Conservation (phyloP, 2,113 vertebrate species). For the Lamprotornis superbus region DNA sequence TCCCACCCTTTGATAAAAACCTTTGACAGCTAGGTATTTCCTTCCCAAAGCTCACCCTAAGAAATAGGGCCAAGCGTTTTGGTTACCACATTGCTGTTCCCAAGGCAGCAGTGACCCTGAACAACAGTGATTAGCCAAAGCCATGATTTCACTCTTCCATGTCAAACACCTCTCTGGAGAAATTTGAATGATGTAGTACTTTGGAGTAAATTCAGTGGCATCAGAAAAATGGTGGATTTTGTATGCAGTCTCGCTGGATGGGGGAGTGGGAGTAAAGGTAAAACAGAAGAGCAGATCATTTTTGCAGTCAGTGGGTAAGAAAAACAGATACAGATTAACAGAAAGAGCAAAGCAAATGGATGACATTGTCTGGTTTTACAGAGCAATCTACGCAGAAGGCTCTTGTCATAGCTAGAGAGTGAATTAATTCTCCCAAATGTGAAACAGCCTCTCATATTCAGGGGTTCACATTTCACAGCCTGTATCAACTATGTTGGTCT, state of each 20-base stretch:
- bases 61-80: not conserved
- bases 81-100: not conserved
- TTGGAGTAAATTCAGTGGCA: not conserved
- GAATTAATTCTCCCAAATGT: not conserved
- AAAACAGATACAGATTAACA: not conserved
- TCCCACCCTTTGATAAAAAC: conserved; percentile 34
- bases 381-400: not conserved
- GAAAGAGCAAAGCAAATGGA: not conserved
- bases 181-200: not conserved
- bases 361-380: not conserved
- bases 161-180: conserved; percentile 16
- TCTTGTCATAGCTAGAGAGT: not conserved
- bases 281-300: not conserved
- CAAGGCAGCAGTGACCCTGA: conserved; percentile 10
- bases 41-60: conserved; percentile 10
- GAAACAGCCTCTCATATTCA: not conserved
- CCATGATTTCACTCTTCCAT: conserved; percentile 38
- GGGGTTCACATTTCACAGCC: not conserved
- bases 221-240: not conserved
- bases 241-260: not conserved
- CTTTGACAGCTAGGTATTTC: conserved; percentile 32
- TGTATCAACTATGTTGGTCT: not conserved
- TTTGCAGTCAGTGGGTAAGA: not conserved
- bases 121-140: conserved; percentile 23
- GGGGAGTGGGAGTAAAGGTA: not conserved